Conservation (phyloP, 2,113 vertebrate species). For the Gobius niger region DNA sequence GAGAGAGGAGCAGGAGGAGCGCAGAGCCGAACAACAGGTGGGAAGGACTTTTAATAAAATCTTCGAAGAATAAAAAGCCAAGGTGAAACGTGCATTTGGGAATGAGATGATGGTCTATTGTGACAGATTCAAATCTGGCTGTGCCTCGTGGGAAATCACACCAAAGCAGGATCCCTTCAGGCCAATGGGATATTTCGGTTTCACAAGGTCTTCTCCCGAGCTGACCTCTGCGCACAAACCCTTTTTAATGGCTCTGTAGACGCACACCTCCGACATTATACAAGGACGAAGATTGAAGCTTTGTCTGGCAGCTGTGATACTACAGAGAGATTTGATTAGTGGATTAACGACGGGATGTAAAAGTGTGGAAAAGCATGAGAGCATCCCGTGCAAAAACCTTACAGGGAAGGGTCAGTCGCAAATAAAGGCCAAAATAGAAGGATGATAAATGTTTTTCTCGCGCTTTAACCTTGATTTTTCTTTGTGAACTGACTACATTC, state of each 20-base stretch:
- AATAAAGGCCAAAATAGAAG: too few relatives aligned
- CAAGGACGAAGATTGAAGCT: conserved; percentile 4
- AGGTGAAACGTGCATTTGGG: conserved; percentile 67
- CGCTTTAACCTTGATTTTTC: not conserved
- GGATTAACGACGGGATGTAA: too few relatives aligned
- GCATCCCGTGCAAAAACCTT: too few relatives aligned
- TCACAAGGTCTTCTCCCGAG: conserved; percentile 65
- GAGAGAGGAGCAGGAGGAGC: conserved; percentile 66
- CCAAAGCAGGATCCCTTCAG: conserved; percentile 74
- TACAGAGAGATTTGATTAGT: not conserved
- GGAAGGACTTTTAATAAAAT: conserved; percentile 13
- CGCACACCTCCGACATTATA: conserved; percentile 34
- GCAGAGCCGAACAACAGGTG: conserved; percentile 64
- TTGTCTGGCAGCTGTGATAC: not conserved
- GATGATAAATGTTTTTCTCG: not conserved
- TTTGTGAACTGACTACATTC: not conserved
- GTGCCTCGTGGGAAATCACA: conserved; percentile 71
- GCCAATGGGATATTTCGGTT: conserved; percentile 69
- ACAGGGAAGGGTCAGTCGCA: too few relatives aligned
- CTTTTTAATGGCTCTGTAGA: conserved; percentile 13
- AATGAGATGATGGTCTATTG: conserved; percentile 57
- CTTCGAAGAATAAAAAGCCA: conserved; percentile 60
- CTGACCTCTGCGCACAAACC: conserved; percentile 53
- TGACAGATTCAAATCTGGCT: conserved; percentile 67
- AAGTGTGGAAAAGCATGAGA: too few relatives aligned